A percentile compares a stretch with the other conserved stretches of the same genome.
Evolutionary conservation across 2,113 vertebrate species (phyloP).

Genomic region (Conger conger): DNA sequence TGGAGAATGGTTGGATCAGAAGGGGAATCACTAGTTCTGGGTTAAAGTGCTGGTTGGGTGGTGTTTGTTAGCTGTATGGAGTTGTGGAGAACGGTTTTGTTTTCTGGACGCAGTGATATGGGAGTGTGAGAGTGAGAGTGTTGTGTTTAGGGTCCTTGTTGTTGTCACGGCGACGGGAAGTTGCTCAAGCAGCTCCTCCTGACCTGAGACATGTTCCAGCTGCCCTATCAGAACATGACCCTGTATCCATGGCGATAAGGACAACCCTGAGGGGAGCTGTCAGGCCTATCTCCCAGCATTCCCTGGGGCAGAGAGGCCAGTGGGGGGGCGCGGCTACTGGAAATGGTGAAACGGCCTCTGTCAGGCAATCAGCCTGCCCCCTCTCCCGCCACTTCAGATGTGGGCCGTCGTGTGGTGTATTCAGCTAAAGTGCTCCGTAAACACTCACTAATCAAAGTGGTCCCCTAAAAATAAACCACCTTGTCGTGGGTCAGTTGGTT

Average conservation of each 20-base stretch:
- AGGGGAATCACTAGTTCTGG: too few species aligned
- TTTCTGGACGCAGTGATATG: neutral
- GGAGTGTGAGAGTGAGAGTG: too few species aligned
- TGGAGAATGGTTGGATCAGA: too few species aligned
- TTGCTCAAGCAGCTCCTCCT: neutral
- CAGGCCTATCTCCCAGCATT: neutral
- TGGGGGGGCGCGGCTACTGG: constrained; percentile 24
- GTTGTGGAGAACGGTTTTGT: neutral
- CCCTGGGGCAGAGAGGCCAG: neutral
- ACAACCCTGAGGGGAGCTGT: neutral
- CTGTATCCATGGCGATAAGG: constrained; percentile 5
- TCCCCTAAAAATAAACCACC: constrained; percentile 40
- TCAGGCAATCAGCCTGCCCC: constrained; percentile 30
- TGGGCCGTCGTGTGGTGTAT: constrained; percentile 32
- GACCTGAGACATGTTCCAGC: neutral
- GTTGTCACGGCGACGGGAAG: neutral
- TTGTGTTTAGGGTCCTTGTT: too few species aligned
- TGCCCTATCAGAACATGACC: neutral
- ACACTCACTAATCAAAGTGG: constrained; percentile 36
- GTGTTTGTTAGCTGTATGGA: too few species aligned
- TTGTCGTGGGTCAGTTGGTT: neutral
- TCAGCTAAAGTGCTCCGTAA: constrained; percentile 36
- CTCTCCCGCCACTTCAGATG: neutral
- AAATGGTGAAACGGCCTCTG: constrained; percentile 27
- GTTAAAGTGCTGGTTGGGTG: too few species aligned